Percentiles rank a stretch among this genome's conserved stretches.
Conservation (phyloP, 1,140 invertebrate species). For the Drosophila leontia region DNA sequence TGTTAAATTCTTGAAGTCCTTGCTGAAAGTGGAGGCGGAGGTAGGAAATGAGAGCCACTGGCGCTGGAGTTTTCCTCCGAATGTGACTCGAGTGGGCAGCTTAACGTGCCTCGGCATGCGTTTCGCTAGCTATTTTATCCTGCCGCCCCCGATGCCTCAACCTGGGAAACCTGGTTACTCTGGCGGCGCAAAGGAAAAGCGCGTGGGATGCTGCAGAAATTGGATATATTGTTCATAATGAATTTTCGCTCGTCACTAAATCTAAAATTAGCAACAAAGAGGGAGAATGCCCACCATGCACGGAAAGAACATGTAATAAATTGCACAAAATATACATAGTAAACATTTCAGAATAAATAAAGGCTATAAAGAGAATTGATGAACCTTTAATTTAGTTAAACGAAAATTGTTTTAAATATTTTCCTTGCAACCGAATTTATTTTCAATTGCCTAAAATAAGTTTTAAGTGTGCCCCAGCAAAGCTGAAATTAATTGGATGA, state of each 20-base stretch:
- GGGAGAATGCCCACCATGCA: background rate
- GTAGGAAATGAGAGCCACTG: constrained; percentile 6
- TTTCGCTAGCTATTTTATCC: constrained; percentile 8
- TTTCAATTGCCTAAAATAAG: background rate
- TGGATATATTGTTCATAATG: constrained; percentile 13
- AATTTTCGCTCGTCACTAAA: background rate
- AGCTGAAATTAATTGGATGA: background rate
- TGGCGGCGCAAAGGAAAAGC: constrained; percentile 1
- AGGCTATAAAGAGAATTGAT: background rate
- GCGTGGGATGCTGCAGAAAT: constrained; percentile 4
- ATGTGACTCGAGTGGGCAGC: constrained; percentile 40
- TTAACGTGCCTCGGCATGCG: constrained; percentile 50
- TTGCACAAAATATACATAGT: background rate
- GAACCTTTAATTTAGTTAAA: background rate
- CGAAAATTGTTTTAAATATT: background rate
- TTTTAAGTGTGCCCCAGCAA: background rate
- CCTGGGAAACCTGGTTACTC: constrained; percentile 4
- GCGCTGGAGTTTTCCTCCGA: constrained; percentile 13
- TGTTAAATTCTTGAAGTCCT: constrained; percentile 24
- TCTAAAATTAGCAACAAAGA: constrained; percentile 2
- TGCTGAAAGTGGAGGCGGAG: background rate
- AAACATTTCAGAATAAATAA: background rate
- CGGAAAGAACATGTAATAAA: background rate
- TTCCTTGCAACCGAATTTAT: background rate
- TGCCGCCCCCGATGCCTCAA: background rate